Conservation (phyloP, 1,140 invertebrate genomes). For the Ctenoplectra terminalis region DNA sequence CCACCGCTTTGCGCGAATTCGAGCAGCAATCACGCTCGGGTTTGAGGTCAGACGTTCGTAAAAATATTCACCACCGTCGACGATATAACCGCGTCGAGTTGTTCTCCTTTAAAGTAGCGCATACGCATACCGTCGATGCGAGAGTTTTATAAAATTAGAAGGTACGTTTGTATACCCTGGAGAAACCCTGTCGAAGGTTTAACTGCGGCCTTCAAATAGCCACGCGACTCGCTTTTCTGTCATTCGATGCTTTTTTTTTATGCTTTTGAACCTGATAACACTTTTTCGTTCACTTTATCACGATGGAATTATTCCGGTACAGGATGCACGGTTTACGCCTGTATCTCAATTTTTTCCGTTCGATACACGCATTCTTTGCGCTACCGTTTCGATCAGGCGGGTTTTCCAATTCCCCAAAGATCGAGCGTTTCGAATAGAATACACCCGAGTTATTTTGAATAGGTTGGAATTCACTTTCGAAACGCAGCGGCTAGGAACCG, state of each 20-base stretch:
- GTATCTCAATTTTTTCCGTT: not conserved
- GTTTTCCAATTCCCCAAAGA: constrained; percentile 10
- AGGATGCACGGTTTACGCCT: not conserved
- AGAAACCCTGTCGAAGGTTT: not conserved
- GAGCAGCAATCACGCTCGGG: constrained; percentile 47
- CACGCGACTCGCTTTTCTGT: not conserved
- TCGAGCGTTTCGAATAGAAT: constrained; percentile 18
- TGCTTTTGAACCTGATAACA: not conserved
- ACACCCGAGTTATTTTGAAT: constrained; percentile 34
- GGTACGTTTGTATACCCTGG: not conserved
- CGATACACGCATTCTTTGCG: constrained; percentile 7
- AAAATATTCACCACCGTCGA: constrained; percentile 52
- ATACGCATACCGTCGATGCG: not conserved
- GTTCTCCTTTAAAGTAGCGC: constrained; percentile 57
- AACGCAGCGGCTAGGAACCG: constrained; percentile 12
- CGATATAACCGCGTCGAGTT: constrained; percentile 39
- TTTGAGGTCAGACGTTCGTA: constrained; percentile 64
- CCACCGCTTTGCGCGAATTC: constrained; percentile 37
- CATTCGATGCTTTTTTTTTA: not conserved
- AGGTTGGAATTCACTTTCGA: constrained; percentile 29
- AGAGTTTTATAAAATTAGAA: constrained; percentile 19
- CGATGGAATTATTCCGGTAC: not conserved
- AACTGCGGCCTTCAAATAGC: not conserved
- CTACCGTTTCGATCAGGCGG: not conserved
- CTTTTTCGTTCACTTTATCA: not conserved